These are phyloP conservation scores for Laticauda colubrina DNA, from an alignment of 2,113 vertebrate species.

Conservation along the genomic window DNA sequence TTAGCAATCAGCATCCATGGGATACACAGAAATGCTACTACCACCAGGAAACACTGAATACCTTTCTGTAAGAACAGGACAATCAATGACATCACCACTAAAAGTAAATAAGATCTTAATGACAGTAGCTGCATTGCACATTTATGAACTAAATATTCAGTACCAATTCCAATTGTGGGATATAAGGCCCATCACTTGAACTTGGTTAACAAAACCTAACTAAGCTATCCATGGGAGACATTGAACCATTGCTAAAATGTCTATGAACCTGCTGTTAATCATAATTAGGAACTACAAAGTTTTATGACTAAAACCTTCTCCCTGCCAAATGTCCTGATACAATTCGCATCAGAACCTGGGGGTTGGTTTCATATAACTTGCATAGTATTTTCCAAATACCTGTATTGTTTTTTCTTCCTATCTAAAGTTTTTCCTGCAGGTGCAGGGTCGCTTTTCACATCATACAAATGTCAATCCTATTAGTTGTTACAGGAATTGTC, in stretches of 20 bases:
- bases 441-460: background rate
- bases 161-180: background rate
- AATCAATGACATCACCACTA: background rate
- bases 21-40: conserved; percentile 88
- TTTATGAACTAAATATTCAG: background rate
- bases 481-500: background rate
- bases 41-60: conserved; percentile 85
- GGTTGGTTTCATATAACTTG: background rate
- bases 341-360: background rate
- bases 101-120: background rate
- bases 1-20: conserved; percentile 94
- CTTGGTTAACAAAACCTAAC: background rate
- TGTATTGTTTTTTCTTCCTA: background rate
- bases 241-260: background rate
- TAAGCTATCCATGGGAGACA: background rate
- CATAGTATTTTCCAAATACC: background rate
- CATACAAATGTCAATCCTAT: background rate
- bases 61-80: conserved; percentile 72
- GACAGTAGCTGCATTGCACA: background rate
- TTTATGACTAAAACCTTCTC: background rate
- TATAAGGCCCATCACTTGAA: background rate
- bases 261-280: background rate
- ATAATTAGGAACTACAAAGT: background rate
- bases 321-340: background rate
- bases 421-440: background rate